Percentiles rank a stretch among this genome's conserved stretches.
Conservation (phyloP, 2,888 invertebrate genomes). For the Leistus spinibarbis region DNA sequence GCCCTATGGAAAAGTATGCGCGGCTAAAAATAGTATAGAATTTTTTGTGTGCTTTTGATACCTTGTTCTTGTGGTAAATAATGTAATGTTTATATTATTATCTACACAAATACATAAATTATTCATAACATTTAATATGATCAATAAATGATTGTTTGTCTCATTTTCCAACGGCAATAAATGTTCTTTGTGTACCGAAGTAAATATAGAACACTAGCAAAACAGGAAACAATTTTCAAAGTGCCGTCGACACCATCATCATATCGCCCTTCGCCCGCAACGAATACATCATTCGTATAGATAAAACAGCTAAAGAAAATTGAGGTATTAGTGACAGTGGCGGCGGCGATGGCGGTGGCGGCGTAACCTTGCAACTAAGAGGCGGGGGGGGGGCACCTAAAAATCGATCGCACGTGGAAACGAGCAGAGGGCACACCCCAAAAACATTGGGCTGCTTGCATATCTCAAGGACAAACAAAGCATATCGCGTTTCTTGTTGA, state of each 20-base stretch:
- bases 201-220: background rate
- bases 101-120: too few relatives aligned
- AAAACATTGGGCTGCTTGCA: constrained; percentile 6
- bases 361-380: background rate
- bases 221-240: background rate
- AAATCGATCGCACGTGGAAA: constrained; percentile 26
- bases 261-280: background rate
- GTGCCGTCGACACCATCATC: background rate
- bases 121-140: background rate
- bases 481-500: constrained; percentile 11
- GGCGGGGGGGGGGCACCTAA: background rate
- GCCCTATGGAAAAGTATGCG: too few relatives aligned
- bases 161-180: background rate
- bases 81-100: too few relatives aligned
- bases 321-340: background rate
- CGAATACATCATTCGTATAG: background rate
- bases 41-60: too few relatives aligned
- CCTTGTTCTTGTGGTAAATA: too few relatives aligned
- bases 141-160: background rate
- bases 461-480: constrained; percentile 35
- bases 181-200: background rate
- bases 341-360: background rate
- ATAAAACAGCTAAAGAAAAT: background rate
- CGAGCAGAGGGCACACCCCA: constrained; percentile 18
- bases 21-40: too few relatives aligned